Base-by-base conservation (phyloP, 2,888 invertebrate species). In the Drosophila quinaria region DNA sequence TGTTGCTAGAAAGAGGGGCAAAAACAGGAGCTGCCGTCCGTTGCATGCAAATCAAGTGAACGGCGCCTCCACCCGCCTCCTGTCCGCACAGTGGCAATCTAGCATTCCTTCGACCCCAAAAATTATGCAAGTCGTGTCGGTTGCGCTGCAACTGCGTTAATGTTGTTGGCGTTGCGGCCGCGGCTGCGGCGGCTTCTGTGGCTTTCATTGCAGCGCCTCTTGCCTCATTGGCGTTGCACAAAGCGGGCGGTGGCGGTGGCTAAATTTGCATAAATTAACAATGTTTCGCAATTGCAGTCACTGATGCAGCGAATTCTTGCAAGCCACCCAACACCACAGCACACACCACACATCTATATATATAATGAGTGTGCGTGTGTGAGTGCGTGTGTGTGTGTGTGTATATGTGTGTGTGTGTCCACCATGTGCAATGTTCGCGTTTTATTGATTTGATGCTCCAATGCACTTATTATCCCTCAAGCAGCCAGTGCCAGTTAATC, bases 391-490 rank as follows among this genome's bases (percentile, higher is more conserved):
- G 62, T 58, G 50, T 52, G 58, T 62, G 25, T 37, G 50, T 63
- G 58, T 64, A 41, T 55, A 49, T 56, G 58, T 65, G 70, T 66
- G 69, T 41, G 59, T 70, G 35, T 81, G 64, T 70, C 83, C 71
- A 81, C 60, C 84, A 74, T 81, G 79, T 64, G 83, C 84, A 66
- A 80, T 85, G 72, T 78, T 65, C 78, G 87, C 78, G 76, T 91
- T 91, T 80, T 91, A 91, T 78, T 91, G 91, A 73, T 90, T 91
- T 80, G 91, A 89, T 81, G 91, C 87, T 86, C 69, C 89, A 84
- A 83, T 86, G 89, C 84, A 88, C 89, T 86, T 86, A 88, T 84
- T 86, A 84, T 84, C 87, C 90, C 80, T 89, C 90, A 74, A 91
- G 91, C 77, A 74, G 74, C 78, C 77, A 77, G 80, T 35, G 78